phyloP scores from a whole-genome alignment of 2,113 vertebrate genomes.

The Holacanthus passer region DNA sequence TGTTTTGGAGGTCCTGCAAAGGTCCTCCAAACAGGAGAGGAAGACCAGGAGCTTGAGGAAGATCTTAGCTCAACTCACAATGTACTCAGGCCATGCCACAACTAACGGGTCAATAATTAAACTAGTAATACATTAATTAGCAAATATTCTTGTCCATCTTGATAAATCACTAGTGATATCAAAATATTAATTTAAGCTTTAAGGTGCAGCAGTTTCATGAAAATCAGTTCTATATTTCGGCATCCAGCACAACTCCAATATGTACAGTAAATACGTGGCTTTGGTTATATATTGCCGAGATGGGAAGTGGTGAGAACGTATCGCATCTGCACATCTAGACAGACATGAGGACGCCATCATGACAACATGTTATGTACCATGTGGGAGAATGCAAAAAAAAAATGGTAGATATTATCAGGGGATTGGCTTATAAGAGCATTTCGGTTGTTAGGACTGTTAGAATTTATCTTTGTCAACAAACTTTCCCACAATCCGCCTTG shows the following conservation, averaged over 20 bases:
- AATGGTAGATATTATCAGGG: constrained; percentile 29
- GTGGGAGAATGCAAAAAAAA: not conserved
- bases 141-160: constrained; percentile 13
- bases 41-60: not conserved
- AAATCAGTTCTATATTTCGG: not conserved
- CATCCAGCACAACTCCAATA: no score
- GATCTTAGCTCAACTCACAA: not conserved
- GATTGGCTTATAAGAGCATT: not conserved
- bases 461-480: constrained; percentile 34
- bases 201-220: not conserved
- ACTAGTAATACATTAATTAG: constrained; percentile 18
- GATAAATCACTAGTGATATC: not conserved
- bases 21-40: constrained; percentile 11
- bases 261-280: no score
- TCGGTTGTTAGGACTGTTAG: constrained; percentile 22
- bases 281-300: not conserved
- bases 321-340: not conserved
- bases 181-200: not conserved
- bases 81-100: not conserved
- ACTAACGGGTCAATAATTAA: constrained; percentile 24
- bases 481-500: constrained; percentile 28
- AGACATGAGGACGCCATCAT: constrained; percentile 37
- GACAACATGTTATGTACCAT: constrained; percentile 33
- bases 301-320: not conserved
- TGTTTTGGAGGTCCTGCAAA: constrained; percentile 36